These are phyloP conservation scores for Clusia tigrina DNA, from an alignment of 2,888 invertebrate genomes.

Conservation along the genomic window DNA sequence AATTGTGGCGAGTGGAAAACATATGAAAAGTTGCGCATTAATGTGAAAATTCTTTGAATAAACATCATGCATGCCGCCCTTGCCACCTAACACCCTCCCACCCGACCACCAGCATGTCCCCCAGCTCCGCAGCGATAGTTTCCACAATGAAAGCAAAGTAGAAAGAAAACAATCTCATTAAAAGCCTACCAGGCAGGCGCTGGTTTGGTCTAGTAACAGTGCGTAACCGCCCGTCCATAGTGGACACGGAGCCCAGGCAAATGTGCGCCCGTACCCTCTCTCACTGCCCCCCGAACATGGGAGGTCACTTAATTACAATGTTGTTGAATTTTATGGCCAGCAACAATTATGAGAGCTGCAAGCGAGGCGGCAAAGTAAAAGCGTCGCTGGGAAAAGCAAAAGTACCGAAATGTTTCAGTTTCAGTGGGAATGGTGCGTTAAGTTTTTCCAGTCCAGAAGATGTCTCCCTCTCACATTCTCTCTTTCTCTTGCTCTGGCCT, in stretches of 20 bases:
- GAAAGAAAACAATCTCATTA: conserved; percentile 9
- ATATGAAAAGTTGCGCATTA: conserved; percentile 2
- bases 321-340: conserved; percentile 7
- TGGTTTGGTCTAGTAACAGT: conserved; percentile 11
- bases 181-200: conserved; percentile 1
- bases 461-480: too few species aligned
- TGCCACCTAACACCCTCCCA: too few species aligned
- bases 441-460: conserved; percentile 14
- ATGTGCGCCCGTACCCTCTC: not conserved
- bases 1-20: not conserved
- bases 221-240: not conserved
- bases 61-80: too few species aligned
- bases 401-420: conserved; percentile 51
- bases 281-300: too few species aligned
- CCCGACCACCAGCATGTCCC: too few species aligned
- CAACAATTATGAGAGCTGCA: not conserved
- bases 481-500: too few species aligned
- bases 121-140: too few species aligned
- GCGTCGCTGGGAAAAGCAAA: conserved; percentile 41
- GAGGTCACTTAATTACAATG: conserved; percentile 21
- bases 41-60: conserved; percentile 1
- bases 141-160: not conserved
- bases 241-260: not conserved
- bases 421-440: conserved; percentile 38
- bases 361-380: not conserved